A percentile compares a stretch with the other conserved stretches of the same genome.
phyloP scores from a whole-genome alignment of 2,797 vertebrate genomes.

The Anniella stebbinsi region DNA sequence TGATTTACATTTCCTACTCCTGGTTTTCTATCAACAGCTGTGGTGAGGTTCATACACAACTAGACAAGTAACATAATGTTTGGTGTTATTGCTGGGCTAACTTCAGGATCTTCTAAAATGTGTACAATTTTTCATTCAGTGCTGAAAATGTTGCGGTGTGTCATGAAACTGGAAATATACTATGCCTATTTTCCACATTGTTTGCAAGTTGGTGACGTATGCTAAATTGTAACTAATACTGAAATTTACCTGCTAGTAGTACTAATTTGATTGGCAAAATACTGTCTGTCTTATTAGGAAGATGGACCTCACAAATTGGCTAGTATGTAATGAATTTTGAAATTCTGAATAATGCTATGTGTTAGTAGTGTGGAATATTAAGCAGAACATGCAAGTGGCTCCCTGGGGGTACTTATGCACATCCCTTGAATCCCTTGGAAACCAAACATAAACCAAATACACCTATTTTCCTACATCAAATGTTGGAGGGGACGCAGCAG shows the following conservation, averaged over 20 bases:
- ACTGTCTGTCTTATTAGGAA: background rate
- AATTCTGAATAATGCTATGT: background rate
- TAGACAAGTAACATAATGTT: background rate
- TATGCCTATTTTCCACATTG: background rate
- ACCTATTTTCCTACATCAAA: background rate
- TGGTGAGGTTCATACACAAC: background rate
- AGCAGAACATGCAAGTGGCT: background rate
- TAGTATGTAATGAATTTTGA: background rate
- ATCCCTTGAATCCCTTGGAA: background rate
- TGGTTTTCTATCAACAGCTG: constrained; percentile 2
- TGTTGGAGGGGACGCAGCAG: background rate
- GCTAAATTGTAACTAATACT: background rate
- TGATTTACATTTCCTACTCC: background rate
- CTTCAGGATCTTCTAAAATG: background rate
- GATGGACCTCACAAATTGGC: background rate
- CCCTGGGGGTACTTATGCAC: background rate
- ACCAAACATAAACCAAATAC: constrained; percentile 11
- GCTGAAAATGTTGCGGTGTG: background rate
- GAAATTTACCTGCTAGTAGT: background rate
- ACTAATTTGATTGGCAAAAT: background rate
- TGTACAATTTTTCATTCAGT: constrained; percentile 20
- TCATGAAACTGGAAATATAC: too few relatives aligned
- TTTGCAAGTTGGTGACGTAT: background rate
- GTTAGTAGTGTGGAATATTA: background rate
- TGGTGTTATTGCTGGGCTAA: constrained; percentile 3